phyloP scores from a whole-genome alignment of 2,113 vertebrate genomes.

The Datnioides undecimradiatus region DNA sequence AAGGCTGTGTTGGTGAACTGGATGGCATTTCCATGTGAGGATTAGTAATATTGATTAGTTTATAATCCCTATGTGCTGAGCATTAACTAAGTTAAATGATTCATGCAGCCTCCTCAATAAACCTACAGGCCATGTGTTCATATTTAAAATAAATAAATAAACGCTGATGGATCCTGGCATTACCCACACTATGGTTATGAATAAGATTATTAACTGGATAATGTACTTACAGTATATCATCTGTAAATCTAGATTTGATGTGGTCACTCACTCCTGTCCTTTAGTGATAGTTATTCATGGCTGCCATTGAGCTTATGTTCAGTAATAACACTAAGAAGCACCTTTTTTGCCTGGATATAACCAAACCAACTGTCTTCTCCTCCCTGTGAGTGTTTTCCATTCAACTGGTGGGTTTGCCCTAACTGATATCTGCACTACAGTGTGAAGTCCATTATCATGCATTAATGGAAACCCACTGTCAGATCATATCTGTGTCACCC shows the following conservation, averaged over 20 bases:
- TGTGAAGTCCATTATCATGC: slow-evolving; percentile 75
- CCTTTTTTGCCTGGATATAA: background rate
- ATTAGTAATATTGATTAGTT: slow-evolving; percentile 72
- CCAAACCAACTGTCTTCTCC: slow-evolving; percentile 6
- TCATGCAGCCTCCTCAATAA: slow-evolving; percentile 31
- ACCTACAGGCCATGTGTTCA: slow-evolving; percentile 3
- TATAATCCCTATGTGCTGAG: slow-evolving; percentile 67
- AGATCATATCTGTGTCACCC: slow-evolving; percentile 70
- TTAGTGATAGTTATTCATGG: background rate
- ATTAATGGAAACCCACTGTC: slow-evolving; percentile 72
- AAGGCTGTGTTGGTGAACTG: slow-evolving; percentile 33
- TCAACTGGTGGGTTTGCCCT: slow-evolving; percentile 27
- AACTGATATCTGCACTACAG: slow-evolving; percentile 41
- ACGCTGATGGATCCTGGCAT: slow-evolving; percentile 1
- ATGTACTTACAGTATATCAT: slow-evolving; percentile 15
- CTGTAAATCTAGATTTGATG: background rate
- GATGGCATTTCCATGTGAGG: slow-evolving; percentile 49
- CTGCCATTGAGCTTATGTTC: slow-evolving; percentile 1
- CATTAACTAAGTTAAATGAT: slow-evolving; percentile 49
- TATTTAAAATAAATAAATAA: slow-evolving; percentile 19
- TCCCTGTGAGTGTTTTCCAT: slow-evolving; percentile 29
- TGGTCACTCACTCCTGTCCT: slow-evolving; percentile 4
- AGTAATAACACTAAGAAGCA: slow-evolving; percentile 23
- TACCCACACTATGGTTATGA: slow-evolving; percentile 1
- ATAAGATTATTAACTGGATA: background rate